Evolutionary conservation across 2,113 vertebrate genomes (phyloP), one percentile per base, ranked within the genome.

Genomic region (Toxotes chatareus): DNA sequence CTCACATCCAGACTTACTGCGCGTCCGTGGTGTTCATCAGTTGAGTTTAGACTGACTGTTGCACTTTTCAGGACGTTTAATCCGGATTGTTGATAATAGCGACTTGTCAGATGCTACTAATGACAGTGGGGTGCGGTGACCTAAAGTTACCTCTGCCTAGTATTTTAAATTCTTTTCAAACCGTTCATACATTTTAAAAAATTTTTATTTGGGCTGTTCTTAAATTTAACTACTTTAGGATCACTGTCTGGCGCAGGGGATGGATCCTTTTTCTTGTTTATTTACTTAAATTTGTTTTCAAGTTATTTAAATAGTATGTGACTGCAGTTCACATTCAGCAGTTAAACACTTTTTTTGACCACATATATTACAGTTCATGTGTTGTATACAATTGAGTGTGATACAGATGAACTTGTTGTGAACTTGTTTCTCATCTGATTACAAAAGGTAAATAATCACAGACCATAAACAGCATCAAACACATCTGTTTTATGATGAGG

Each of bases 1-100:
- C 76, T 73, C 32, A 38, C 8, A 11, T 1, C 1, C 9, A 34
- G 3, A 31, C 36, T 57, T n/a, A 1, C 0, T 38, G 67, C 17
- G 51, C 51, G 63, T 56, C 55, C 3, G 1, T 23, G 47, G 27
- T 9, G 55, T 32, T 17, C 11, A 16, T 4, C 13, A 12, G 42
- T 53, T 53, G 5, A 76, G 67, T 79, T 88, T 73, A 23, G 32
- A 36, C 68, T 17, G 27, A 65, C 76, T 2, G 1, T 42, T 32
- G 57, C 16, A 73, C 88, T 86, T 82, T 82, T 34, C 5, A n/a
- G 11, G 14, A 3, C 11, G 14, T 60, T 71, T 47, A 4, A 38
- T 62, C 16, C 34, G 27, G 21, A 40, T 11, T 31, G 14, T 71
- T 47, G 19, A 9, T 27, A 13, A 31, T 14, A 31, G 32, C 14